phyloP scores from a whole-genome alignment of 2,113 vertebrate species.

The Mirounga angustirostris region DNA sequence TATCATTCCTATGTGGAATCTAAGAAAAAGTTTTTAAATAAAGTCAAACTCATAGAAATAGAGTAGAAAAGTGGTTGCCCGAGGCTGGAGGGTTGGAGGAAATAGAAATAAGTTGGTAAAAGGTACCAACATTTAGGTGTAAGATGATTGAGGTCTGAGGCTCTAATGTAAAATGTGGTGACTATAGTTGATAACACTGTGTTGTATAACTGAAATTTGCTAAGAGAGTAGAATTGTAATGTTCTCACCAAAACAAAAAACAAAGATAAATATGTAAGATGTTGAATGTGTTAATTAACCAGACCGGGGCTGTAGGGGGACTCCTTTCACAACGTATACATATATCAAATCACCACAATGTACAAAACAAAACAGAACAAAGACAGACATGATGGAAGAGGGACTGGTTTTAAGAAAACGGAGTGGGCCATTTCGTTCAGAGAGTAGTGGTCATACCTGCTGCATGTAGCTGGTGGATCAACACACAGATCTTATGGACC shows the following conservation, averaged over 20 bases:
- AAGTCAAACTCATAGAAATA: background rate
- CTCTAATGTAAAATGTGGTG: background rate
- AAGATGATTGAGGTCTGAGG: background rate
- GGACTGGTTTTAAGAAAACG: background rate
- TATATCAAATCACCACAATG: background rate
- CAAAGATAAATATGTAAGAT: background rate
- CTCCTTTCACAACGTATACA: background rate
- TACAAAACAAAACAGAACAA: background rate
- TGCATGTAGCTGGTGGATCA: accelerated
- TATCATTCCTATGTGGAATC: background rate
- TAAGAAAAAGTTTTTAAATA: background rate
- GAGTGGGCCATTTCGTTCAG: accelerated
- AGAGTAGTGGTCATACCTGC: background rate
- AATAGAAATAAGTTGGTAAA: background rate
- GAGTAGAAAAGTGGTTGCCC: background rate
- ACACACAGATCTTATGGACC: too few relatives aligned
- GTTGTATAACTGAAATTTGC: background rate
- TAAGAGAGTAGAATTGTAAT: background rate
- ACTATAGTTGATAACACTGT: background rate
- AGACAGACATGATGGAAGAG: background rate
- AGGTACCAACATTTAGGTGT: background rate
- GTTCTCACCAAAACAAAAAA: background rate
- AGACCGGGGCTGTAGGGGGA: too few relatives aligned
- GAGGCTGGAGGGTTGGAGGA: too few relatives aligned
- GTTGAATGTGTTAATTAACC: background rate